phyloP scores from a whole-genome alignment of 2,797 vertebrate species.

The Falco peregrinus region DNA sequence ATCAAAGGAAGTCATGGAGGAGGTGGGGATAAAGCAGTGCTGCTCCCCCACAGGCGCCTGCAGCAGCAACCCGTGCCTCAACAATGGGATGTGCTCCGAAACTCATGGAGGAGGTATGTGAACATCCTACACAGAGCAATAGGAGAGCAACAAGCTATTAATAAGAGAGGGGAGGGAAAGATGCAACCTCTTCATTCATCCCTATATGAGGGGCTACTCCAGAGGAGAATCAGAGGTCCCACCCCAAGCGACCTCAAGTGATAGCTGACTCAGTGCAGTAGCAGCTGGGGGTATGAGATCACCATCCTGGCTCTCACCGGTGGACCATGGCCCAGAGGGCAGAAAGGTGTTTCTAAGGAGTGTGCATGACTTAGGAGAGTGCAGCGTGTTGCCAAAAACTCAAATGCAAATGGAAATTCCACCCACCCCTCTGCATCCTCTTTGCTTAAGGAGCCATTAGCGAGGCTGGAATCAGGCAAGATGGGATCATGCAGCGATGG shows the following conservation, averaged over 20 bases:
- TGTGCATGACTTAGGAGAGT: neutral
- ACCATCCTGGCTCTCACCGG: neutral
- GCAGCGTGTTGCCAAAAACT: constrained; percentile 1
- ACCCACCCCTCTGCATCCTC: constrained; percentile 35
- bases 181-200: neutral
- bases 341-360: constrained; percentile 16
- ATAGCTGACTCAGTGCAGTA: neutral
- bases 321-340: neutral
- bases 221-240: neutral
- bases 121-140: neutral
- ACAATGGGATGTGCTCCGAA: constrained; percentile 84
- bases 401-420: constrained; percentile 14
- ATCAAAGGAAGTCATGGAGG: constrained; percentile 71
- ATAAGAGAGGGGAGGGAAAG: neutral
- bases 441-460: constrained; percentile 42
- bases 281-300: neutral
- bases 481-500: neutral
- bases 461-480: neutral
- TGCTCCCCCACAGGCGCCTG: constrained; percentile 80
- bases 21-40: constrained; percentile 84
- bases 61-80: constrained; percentile 81
- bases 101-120: constrained; percentile 79
- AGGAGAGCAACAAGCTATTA: neutral
- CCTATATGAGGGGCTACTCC: neutral
- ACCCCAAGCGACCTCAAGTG: neutral